Evolutionary conservation across 2,888 invertebrate species (phyloP).

Genomic region (Patella depressa): DNA sequence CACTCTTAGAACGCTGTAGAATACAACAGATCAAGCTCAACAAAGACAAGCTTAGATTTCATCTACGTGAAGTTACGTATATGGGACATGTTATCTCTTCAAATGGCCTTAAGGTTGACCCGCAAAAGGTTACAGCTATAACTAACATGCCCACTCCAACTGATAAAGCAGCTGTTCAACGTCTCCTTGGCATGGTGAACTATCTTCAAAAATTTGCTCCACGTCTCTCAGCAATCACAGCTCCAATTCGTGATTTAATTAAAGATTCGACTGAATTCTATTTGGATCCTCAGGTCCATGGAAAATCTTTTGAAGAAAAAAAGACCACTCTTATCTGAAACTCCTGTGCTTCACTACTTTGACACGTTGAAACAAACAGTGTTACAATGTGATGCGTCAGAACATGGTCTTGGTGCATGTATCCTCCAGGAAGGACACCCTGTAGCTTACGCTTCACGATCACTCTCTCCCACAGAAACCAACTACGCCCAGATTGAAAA

Average conservation of each 20-base stretch:
- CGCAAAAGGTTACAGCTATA: conserved; percentile 32
- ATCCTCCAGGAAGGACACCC: conserved; percentile 26
- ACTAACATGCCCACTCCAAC: conserved; percentile 13
- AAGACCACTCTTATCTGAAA: conserved; percentile 23
- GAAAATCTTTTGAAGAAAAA: conserved; percentile 24
- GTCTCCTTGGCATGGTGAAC: conserved; percentile 32
- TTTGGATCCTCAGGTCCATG: conserved; percentile 28
- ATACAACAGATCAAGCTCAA: conserved; percentile 30
- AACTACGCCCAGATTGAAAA: conserved; percentile 33
- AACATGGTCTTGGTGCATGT: conserved; percentile 30
- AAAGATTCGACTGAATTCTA: conserved; percentile 24
- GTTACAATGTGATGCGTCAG: conserved; percentile 33
- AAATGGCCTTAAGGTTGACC: conserved; percentile 32
- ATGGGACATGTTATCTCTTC: conserved; percentile 29
- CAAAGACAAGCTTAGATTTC: conserved; percentile 27
- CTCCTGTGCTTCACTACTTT: conserved; percentile 34
- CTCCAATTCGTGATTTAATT: conserved; percentile 26
- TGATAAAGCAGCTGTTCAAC: conserved; percentile 28
- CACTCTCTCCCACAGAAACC: conserved; percentile 25
- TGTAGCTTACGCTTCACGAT: conserved; percentile 17
- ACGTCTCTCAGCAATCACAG: conserved; percentile 27
- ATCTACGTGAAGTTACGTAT: conserved; percentile 25
- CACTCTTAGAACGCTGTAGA: not conserved
- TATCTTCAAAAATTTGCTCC: conserved; percentile 37
- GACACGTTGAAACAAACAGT: conserved; percentile 18